Percentiles rank a stretch among this genome's conserved stretches.
Evolutionary conservation across 2,113 vertebrate genomes (phyloP).

Genomic region (Paradoxurus hermaphroditus): DNA sequence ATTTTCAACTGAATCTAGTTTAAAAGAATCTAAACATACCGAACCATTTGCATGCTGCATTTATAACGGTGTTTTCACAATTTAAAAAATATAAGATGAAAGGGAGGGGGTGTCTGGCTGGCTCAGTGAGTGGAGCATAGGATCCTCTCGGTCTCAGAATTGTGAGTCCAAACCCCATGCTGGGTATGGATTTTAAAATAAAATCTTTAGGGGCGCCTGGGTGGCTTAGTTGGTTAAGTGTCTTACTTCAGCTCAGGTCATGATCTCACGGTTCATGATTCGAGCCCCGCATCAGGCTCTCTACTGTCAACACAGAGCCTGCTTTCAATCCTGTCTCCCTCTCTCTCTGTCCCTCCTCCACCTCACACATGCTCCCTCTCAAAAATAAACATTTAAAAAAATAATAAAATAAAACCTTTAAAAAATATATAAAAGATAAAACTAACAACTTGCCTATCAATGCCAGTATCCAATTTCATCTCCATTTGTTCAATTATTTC

Average conservation of each 20-base stretch:
- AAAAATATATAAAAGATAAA: neutral
- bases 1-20: neutral
- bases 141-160: neutral
- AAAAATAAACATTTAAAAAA: neutral
- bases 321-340: neutral
- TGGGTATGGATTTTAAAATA: neutral
- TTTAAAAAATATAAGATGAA: neutral
- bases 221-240: neutral
- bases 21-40: conserved; percentile 7
- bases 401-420: neutral
- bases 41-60: neutral
- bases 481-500: conserved; percentile 99
- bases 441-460: conserved; percentile 91
- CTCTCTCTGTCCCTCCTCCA: neutral
- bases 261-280: neutral
- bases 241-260: neutral
- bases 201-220: neutral
- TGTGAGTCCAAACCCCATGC: neutral
- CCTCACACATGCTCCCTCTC: neutral
- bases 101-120: neutral
- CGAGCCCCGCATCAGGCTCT: neutral
- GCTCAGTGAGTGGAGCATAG: neutral
- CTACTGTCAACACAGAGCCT: neutral
- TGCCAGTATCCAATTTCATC: conserved; percentile 98
- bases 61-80: neutral